Conservation (phyloP, 2,113 vertebrate species). For the Platysteira castanea region DNA sequence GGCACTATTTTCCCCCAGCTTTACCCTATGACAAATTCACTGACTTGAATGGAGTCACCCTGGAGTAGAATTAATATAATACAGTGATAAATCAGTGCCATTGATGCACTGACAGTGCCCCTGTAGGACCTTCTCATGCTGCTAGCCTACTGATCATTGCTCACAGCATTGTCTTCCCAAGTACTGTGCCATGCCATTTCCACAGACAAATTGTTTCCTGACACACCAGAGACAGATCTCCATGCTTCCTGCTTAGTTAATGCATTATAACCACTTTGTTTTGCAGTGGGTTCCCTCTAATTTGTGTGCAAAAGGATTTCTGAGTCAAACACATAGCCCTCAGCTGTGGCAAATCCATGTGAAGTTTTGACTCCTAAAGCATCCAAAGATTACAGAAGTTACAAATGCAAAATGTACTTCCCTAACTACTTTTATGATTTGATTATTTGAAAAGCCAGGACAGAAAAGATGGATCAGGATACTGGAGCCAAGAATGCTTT, state of each 20-base stretch:
- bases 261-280: conserved; percentile 56
- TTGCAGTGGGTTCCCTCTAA: conserved; percentile 43
- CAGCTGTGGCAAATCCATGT: conserved; percentile 20
- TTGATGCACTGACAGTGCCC: conserved; percentile 48
- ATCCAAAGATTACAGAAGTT: conserved; percentile 33
- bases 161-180: conserved; percentile 39
- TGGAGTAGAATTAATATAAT: conserved; percentile 36
- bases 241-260: conserved; percentile 46
- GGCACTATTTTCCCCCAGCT: background rate
- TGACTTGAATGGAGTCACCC: conserved; percentile 19
- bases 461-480: conserved; percentile 5
- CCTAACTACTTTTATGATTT: background rate
- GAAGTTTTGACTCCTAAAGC: conserved; percentile 41
- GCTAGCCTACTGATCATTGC: conserved; percentile 7
- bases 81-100: conserved; percentile 42
- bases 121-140: conserved; percentile 30
- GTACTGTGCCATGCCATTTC: conserved; percentile 30
- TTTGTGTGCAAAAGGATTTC: conserved; percentile 46
- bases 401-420: conserved; percentile 11
- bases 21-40: background rate
- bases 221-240: conserved; percentile 40
- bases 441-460: conserved; percentile 33
- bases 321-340: conserved; percentile 14
- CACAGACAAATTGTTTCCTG: conserved; percentile 62
- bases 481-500: conserved; percentile 42